Base-by-base conservation (phyloP, 2,888 invertebrate genomes). In the Leucophenga maculata region DNA sequence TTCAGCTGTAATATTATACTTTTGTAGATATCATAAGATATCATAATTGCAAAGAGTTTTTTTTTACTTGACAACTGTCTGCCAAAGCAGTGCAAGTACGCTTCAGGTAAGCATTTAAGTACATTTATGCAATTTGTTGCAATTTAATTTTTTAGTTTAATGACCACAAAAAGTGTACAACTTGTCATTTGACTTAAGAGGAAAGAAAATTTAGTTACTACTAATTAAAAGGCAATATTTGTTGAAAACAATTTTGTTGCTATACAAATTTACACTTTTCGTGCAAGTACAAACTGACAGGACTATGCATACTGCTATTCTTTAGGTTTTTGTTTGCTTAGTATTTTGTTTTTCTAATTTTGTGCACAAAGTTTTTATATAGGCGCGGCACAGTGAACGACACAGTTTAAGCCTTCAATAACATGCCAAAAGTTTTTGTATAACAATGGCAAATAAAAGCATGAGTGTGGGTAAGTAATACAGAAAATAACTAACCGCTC, bases 331-430 rank as follows among this genome's bases (percentile, higher is more conserved):
- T 74, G 75, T 75, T 77, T 74, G 72, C 60, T 70, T 68, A 67
- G 68, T 31, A 22, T n/a, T 22, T 57, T 57, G 55, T 57, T 60
- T 60, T 16, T 60, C n/a, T 9, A 18, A 20, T 52, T 52, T 52
- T 16, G 18, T 54, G 39, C 16, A 20, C 18, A n/a, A 31, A 31
- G n/a, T n/a, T n/a, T n/a, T n/a, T n/a, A n/a, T n/a, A 4, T 54
- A 69, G 72, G 62, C 69, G 9, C n/a, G 46, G 20, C 13, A 60
- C 68, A 20, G 69, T 54, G 57, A 52, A 26, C n/a, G n/a, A n/a
- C n/a, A n/a, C n/a, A 75, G 82, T 74, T 78, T 78, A 80, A 83
- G 83, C 80, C 83, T 81, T 80, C 80, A 83, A 80, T 80, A 78
- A 72, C 80, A 81, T 78, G 67, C 79, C 26, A 70, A 64, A 69